Evolutionary conservation across 2,888 invertebrate genomes (phyloP), one percentile per base, ranked within the genome.

Genomic region (Helicoverpa assulta): DNA sequence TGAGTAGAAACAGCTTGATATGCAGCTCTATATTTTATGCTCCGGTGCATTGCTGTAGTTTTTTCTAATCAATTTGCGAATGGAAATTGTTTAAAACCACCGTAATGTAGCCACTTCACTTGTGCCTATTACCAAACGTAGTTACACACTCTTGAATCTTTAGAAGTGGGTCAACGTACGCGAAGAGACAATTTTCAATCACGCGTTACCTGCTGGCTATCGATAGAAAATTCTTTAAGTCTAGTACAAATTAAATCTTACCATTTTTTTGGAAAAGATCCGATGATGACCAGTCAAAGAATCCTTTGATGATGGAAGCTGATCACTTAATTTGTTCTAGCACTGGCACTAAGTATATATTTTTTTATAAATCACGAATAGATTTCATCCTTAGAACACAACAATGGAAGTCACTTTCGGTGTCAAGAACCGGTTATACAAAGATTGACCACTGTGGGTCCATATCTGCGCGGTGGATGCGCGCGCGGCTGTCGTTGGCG

Each of bases 351-450:
- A 43, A 68, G 75, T 70, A 73, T 16, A 40, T 43, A 70, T 58
- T 67, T 52, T 74, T 74, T 67, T 78, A 55, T 67, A 74, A 84
- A 87, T 90, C 92, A 94, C 92, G 75, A 85, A 86, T 88, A 84
- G 82, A 85, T 86, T 84, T 90, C 94, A 95, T 94, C 82, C 85
- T 94, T 91, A 78, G 85, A 81, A 89, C 91, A 92, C 91, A 87
- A 87, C 85, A 87, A 88, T 86, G 83, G 73, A 89, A 89, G 89
- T 89, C 93, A 94, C 94, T 92, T 91, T 92, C 86, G 87, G 75
- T 85, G 83, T 85, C 80, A 80, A 82, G 82, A 86, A 88, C 85
- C 84, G 86, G 87, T 88, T 84, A 83, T 82, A 81, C 69, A 88
- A 82, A 87, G 84, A 80, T 84, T 76, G 84, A 83, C 83, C 84